Evolutionary conservation across 2,113 vertebrate species (phyloP), one percentile per base, ranked within the genome.

Genomic region (Toxotes jaculatrix): DNA sequence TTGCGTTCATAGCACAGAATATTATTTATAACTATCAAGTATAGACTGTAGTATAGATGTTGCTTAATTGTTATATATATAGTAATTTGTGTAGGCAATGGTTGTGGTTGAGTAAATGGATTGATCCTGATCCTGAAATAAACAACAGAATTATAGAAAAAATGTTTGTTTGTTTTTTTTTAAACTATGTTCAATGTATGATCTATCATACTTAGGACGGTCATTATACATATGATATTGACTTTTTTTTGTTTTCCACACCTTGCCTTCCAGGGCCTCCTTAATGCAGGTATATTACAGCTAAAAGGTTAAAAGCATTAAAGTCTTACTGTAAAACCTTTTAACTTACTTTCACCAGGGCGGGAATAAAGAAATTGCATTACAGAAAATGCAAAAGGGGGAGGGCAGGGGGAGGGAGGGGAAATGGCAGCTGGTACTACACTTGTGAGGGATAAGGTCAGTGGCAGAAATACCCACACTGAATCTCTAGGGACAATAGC

Each of bases 391-490:
- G 69, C 16, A 79, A 75, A 70, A 80, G 34, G 40, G 47, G 56
- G 49, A 40, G 69, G 31, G 38, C 19, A 2, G 42, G 34, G n/a
- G 53, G 53, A 80, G 85, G 74, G n/a, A n/a, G 60, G 19, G 80
- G 74, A 49, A 23, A 49, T 74, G 82, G 75, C 83, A 90, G 91
- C 84, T 87, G 88, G 89, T 89, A 61, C 53, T 76, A 62, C 71
- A 70, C 67, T 80, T 32, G 80, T 83, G 82, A 91, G 67, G 77
- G 91, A 91, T 86, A 90, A 89, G 92, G 92, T 94, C 91, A 92
- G 77, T 73, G 79, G 85, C 84, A 91, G 77, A 92, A 91, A 93
- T 89, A 90, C 85, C 86, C 83, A 87, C 69, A 84, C 42, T 43
- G 68, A 66, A 77, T 84, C 85, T 82, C 82, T 17, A 12, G 80